phyloP scores from a whole-genome alignment of 2,113 vertebrate genomes.

The Odocoileus hemionus region DNA sequence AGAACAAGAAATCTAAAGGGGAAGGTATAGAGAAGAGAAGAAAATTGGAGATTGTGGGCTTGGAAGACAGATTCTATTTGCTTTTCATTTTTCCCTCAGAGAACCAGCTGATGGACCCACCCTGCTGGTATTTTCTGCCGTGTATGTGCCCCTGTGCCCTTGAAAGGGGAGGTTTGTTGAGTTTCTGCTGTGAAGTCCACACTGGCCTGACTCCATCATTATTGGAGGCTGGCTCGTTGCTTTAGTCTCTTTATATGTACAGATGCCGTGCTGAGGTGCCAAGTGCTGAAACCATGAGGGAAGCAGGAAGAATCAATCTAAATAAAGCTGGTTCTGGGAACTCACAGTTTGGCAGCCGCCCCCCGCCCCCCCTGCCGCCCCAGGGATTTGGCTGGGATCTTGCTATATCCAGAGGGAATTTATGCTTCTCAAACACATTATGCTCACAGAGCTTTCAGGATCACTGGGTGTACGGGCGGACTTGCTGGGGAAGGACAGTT shows the following conservation, averaged over 20 bases:
- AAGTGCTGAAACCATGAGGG: not conserved
- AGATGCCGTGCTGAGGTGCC: not conserved
- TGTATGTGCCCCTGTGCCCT: not conserved
- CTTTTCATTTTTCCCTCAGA: not conserved
- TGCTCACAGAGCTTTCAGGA: not conserved
- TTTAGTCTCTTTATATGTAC: not conserved
- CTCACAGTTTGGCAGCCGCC: fast-evolving
- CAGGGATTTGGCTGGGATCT: not conserved
- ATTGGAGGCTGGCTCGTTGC: not conserved
- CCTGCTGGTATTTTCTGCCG: not conserved
- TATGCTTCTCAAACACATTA: not conserved
- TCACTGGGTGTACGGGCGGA: not conserved
- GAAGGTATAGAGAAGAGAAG: not conserved
- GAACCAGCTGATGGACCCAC: not conserved
- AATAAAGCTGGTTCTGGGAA: not conserved
- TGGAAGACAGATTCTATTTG: not conserved
- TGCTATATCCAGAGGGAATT: not conserved
- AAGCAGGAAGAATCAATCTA: not conserved
- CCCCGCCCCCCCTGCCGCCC: not conserved
- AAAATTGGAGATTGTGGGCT: not conserved
- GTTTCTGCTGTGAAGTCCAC: not conserved
- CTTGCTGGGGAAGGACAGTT: not conserved
- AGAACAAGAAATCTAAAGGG: not conserved
- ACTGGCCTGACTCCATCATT: not conserved
- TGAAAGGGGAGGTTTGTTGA: not conserved